Base-by-base conservation (phyloP, 2,113 vertebrate genomes). In the Blennius ocellaris region DNA sequence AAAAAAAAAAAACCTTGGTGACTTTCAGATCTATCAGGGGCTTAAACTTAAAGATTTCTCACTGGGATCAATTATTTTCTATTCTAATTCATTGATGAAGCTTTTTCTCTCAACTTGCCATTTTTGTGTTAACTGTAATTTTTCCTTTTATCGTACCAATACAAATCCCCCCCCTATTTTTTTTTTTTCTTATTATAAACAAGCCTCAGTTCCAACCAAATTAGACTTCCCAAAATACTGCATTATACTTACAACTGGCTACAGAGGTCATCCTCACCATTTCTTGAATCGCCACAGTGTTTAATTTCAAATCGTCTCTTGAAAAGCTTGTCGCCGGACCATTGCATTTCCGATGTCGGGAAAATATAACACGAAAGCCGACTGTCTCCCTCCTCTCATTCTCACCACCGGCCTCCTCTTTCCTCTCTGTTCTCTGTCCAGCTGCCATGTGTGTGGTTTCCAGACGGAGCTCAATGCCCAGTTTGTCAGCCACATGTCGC, bases 401-500 rank as follows among this genome's bases (percentile, higher is more conserved):
- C 82, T 71, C 62, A 11, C 81, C 54, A 51, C 74, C 49, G 60
- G 67, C 61, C 52, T 51, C 47, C 44, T 62, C 65, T 48, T 75
- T 66, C 74, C 70, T 77, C 69, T 90, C 80, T 82, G 80, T 88
- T 87, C 69, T 85, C 76, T 47, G 72, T 83, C 73, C 89, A 99
- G 98, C 93, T 99, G 98, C 91, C 97, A 98, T 1, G 97, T 99
- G 89, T 99, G 98, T 83, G 98, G 97, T 80, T 99, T 99, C 93
- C 97, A 99, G 94, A 99, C 97, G 0, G 98, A 98, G 93, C 94
- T 98, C 90, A 99, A 99, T 7, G 96, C 97, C 90, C 97, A 98
- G 94, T 99, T 99, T 88, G 97, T 99, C 91, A 98, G 97, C 94
- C 98, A 99, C 94, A 99, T 99, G 98, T 99, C 97, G 3, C 96